phyloP scores from a whole-genome alignment of 2,113 vertebrate species.

The Tautogolabrus adspersus region DNA sequence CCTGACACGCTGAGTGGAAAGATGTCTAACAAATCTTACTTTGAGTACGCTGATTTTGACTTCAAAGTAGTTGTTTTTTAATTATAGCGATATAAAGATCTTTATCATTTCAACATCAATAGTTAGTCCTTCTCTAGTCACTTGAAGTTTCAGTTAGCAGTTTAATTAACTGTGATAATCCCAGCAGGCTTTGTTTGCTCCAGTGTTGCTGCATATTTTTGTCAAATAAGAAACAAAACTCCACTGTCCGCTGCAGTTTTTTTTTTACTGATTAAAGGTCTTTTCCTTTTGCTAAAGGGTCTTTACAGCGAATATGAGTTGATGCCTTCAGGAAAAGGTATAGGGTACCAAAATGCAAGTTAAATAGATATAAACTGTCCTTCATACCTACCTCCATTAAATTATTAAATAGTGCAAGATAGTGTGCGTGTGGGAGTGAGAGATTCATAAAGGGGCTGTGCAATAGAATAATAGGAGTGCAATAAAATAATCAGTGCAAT shows the following conservation, averaged over 20 bases:
- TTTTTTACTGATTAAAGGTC: conserved; percentile 6
- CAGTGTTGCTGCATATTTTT: conserved; percentile 3
- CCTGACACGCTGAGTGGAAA: conserved; percentile 24
- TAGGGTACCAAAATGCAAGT: too few species aligned
- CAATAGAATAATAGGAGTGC: too few species aligned
- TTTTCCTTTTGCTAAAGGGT: neutral
- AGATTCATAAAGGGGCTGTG: too few species aligned
- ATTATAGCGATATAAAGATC: conserved; percentile 6
- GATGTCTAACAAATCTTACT: conserved; percentile 45
- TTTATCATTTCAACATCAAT: conserved; percentile 1
- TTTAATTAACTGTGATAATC: conserved; percentile 6
- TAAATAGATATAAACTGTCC: too few species aligned
- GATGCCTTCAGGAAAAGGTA: too few species aligned
- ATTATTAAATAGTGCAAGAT: too few species aligned
- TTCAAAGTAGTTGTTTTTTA: conserved; percentile 14
- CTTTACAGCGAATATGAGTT: too few species aligned
- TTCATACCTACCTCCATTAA: too few species aligned
- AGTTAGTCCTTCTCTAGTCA: neutral
- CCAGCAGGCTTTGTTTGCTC: conserved; percentile 1
- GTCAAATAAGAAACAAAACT: neutral
- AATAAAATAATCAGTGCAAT: too few species aligned
- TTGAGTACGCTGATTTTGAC: neutral
- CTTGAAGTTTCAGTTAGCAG: neutral
- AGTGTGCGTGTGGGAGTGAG: too few species aligned
- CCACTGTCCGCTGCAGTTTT: neutral